Base-by-base conservation (phyloP, 2,113 vertebrate species). In the Mastomys coucha region DNA sequence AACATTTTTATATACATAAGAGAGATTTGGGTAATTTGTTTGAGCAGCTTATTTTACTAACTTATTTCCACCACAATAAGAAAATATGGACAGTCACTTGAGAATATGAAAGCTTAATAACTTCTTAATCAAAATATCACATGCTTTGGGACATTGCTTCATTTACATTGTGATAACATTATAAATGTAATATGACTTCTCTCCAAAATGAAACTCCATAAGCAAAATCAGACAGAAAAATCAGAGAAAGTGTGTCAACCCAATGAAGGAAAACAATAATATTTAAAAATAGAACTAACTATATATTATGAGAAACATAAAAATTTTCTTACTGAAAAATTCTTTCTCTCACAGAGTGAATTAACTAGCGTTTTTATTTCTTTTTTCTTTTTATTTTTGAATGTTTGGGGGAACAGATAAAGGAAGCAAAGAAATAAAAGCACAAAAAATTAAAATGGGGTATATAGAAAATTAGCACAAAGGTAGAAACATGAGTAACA, bases 341-440 rank as follows among this genome's bases (percentile, higher is more conserved):
- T 63, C 65, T 91, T 81, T 84, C 31, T 36, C 53, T 80, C 24
- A 82, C 7, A 76, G 36, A 95, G 72, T 10, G 72, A 91, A 82
- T 90, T 84, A 89, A 70, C 60, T 85, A 28, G 24, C 12, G 56
- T 88, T 95, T 91, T 72, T 33, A 20, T 69, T 69, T 5, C 13
- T 16, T 36, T 69, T 67, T 67, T 67, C 2, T 31, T 2, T 69
- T 60, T 60, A 5, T 24, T 69, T 84, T 63, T 89, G 76, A 60
- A 42, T 78, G 3, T 87, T 93, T 45, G 0, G 85, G 11, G 5
- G 80, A n/a, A 90, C 5, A 93, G 22, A 88, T 85, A 36, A 36
- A 95, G 42, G 92, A 93, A 5, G 8, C 56, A 91, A 10, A 88
- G 63, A 63, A 95, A 70, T 88, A 53, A 90, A 22, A 91, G 45